Evolutionary conservation across 2,888 invertebrate species (phyloP), one percentile per base, ranked within the genome.

Genomic region (Drosophila greeni): DNA sequence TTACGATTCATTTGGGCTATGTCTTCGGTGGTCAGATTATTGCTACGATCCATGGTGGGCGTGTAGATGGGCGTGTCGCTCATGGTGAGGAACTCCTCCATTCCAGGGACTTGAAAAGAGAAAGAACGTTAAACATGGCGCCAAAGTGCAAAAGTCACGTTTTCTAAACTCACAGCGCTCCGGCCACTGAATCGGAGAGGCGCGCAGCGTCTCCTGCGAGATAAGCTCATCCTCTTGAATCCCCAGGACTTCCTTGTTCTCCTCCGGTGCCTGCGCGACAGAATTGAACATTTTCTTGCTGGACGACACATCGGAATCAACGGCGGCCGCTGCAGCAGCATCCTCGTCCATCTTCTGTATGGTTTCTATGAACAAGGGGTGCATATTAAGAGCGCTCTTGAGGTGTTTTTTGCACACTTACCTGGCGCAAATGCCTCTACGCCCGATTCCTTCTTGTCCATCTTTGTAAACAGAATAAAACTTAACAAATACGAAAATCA

Each of bases 111-210:
- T 36, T 36, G 26, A 16, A 39, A 14, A 4, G n/a, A 16, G 12
- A 12, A 24, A 6, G 16, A 16, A 33, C 42, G 34, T 43, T 43
- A 53, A 26, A 68, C 18, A 60, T 47, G 48, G 40, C 51, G 58
- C 39, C 18, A 67, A 67, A 47, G 1, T 37, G 14, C 4, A 2
- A 23, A 20, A 20, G 5, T 14, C 37, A 53, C 26, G 34, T 58
- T 43, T 36, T 42, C 11, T 18, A 16, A 11, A 90, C 93, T 93
- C 91, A 97, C 97, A 95, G 90, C 95, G 95, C 89, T 97, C 97
- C 24, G 97, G 97, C 98, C 98, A 98, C 84, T 98, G 89, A 87
- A 98, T 97, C 33, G 98, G 98, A 3, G 98, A 98, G n/a, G 95
- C 93, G 78, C 98, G 92, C 79, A 98, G 90, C 87, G 95, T 96